A percentile compares a stretch with the other conserved stretches of the same genome.
These are phyloP conservation scores for Acromyrmex heyeri DNA, from an alignment of 1,140 invertebrate genomes.

Conservation along the genomic window DNA sequence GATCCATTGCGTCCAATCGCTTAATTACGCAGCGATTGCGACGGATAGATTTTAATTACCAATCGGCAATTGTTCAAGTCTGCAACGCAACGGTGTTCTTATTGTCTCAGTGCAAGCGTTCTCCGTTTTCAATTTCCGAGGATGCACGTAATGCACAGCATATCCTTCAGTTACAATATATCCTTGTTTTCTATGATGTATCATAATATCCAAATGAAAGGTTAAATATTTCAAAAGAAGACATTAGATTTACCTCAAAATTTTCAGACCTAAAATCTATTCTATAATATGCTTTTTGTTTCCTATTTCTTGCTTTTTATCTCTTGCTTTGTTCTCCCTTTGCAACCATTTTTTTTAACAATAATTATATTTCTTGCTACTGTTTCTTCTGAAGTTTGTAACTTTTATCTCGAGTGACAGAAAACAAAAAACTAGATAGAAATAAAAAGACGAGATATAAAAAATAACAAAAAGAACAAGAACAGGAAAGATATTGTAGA, in stretches of 20 bases:
- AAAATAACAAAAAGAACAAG: too few relatives aligned
- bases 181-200: neutral
- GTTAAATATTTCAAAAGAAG: neutral
- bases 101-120: conserved; percentile 20
- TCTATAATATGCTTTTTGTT: too few relatives aligned
- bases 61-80: conserved; percentile 30
- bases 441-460: too few relatives aligned
- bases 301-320: too few relatives aligned
- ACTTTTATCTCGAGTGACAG: too few relatives aligned
- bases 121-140: conserved; percentile 21
- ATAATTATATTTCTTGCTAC: too few relatives aligned
- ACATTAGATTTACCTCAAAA: neutral
- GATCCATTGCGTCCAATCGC: conserved; percentile 44
- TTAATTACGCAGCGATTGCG: conserved; percentile 52
- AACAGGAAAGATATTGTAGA: too few relatives aligned
- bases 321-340: too few relatives aligned
- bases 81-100: conserved; percentile 24
- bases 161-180: neutral
- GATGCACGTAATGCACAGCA: neutral
- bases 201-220: neutral
- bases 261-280: neutral
- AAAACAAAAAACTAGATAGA: too few relatives aligned
- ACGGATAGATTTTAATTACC: conserved; percentile 44
- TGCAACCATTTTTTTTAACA: too few relatives aligned
- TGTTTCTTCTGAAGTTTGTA: too few relatives aligned